These are phyloP conservation scores for Galbula dea DNA, from an alignment of 2,113 vertebrate species.

Conservation along the genomic window DNA sequence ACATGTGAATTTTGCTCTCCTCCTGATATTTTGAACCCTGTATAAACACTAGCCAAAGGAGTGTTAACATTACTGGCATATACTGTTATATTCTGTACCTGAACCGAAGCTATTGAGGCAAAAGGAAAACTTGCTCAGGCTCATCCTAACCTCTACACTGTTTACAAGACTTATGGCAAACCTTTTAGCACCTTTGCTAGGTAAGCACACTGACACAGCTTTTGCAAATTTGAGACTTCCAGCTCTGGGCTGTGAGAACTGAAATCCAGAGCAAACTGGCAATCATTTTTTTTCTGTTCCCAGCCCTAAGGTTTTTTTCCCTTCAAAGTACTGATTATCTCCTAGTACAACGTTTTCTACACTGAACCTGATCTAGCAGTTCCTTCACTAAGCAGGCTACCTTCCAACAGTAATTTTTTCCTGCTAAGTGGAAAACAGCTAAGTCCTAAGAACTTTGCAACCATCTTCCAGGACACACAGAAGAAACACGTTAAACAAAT, in stretches of 20 bases:
- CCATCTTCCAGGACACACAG: neutral
- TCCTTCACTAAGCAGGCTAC: neutral
- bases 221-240: neutral
- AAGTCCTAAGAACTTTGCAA: neutral
- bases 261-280: neutral
- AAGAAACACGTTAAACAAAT: neutral
- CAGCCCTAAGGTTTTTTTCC: neutral
- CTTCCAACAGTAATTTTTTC: neutral
- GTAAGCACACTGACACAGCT: neutral
- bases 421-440: neutral
- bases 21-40: neutral
- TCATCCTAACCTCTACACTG: neutral
- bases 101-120: neutral
- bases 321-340: neutral
- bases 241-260: neutral
- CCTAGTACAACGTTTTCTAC: neutral
- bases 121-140: neutral
- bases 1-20: neutral
- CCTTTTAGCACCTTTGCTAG: neutral
- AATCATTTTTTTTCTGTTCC: neutral
- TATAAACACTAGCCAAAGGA: neutral
- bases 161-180: neutral
- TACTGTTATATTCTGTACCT: neutral
- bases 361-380: neutral
- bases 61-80: neutral